Percentiles rank a stretch among this genome's conserved stretches.
These are phyloP conservation scores for Dasysyrphus tricinctus DNA, from an alignment of 2,888 invertebrate species.

Conservation along the genomic window DNA sequence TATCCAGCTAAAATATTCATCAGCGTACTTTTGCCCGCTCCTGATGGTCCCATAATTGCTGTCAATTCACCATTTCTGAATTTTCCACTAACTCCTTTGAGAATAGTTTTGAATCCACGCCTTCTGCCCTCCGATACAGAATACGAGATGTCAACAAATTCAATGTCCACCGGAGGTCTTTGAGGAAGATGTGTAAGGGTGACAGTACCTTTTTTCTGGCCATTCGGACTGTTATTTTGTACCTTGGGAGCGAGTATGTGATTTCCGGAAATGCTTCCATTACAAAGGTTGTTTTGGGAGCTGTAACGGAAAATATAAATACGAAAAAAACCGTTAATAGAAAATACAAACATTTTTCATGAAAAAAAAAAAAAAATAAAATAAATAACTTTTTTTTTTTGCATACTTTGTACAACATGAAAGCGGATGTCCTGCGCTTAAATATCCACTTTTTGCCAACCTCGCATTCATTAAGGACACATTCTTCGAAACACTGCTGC, in stretches of 20 bases:
- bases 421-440: constrained; percentile 78
- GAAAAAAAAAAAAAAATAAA: no score
- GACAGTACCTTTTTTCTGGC: constrained; percentile 88
- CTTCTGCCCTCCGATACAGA: constrained; percentile 93
- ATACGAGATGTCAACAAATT: constrained; percentile 94
- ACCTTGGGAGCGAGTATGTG: constrained; percentile 88
- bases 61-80: constrained; percentile 96
- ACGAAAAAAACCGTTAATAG: background rate
- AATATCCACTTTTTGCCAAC: constrained; percentile 80
- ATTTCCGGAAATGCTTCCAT: constrained; percentile 85
- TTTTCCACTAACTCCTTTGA: constrained; percentile 94
- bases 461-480: constrained; percentile 80
- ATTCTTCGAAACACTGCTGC: constrained; percentile 58
- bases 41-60: constrained; percentile 98
- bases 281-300: constrained; percentile 90
- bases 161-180: constrained; percentile 94
- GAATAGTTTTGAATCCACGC: constrained; percentile 92
- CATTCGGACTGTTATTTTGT: constrained; percentile 88
- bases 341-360: background rate
- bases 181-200: constrained; percentile 92
- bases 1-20: constrained; percentile 95
- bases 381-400: background rate
- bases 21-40: constrained; percentile 90
- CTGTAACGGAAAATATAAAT: constrained; percentile 82
- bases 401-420: constrained; percentile 69